Conservation (phyloP, 92 coral and sea anemone species). For the Porites rus region DNA sequence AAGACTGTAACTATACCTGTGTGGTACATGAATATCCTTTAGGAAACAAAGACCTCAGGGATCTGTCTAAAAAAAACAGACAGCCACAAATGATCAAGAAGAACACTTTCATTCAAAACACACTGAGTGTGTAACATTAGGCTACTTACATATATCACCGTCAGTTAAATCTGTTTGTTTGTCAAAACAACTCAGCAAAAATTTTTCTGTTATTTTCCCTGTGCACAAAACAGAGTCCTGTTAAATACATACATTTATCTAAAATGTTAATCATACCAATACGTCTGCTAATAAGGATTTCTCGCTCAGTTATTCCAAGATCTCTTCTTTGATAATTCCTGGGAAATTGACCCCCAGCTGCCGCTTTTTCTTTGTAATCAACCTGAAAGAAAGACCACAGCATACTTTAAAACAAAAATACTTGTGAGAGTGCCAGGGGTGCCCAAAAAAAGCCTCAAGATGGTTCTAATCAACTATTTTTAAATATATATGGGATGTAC, state of each 20-base stretch:
- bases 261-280: conserved; percentile 81
- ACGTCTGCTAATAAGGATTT: conserved; percentile 84
- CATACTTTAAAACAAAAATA: background rate
- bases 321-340: conserved; percentile 82
- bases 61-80: conserved; percentile 78
- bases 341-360: conserved; percentile 91
- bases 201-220: too few species aligned
- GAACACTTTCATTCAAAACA: background rate
- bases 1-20: conserved; percentile 67
- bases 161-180: background rate
- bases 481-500: too few species aligned
- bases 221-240: too few species aligned
- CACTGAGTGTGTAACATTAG: background rate
- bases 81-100: background rate
- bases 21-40: conserved; percentile 80
- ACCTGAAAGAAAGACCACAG: conserved; percentile 51
- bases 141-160: too few species aligned
- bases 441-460: too few species aligned
- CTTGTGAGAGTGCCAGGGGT: background rate
- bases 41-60: conserved; percentile 90
- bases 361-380: conserved; percentile 95
- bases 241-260: too few species aligned
- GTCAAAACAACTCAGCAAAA: too few species aligned
- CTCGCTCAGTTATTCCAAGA: conserved; percentile 79
- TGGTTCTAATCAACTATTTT: too few species aligned